phyloP scores from a whole-genome alignment of 1,140 invertebrate species.

The Drosophila setifemur region DNA sequence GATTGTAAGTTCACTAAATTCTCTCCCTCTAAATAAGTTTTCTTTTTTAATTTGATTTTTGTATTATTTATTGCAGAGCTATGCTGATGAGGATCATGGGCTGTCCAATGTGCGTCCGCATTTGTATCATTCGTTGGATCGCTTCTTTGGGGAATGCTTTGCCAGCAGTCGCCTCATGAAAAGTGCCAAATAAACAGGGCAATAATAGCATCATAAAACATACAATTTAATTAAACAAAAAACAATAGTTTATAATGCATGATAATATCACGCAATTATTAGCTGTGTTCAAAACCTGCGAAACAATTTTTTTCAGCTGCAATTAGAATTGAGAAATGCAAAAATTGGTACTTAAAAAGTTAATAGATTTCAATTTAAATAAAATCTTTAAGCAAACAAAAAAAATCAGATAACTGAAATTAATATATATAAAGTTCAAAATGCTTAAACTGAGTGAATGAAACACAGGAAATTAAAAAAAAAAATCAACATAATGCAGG shows the following conservation, averaged over 20 bases:
- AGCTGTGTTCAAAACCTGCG: conserved; percentile 16
- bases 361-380: conserved; percentile 45
- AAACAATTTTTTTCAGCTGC: conserved; percentile 28
- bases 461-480: conserved; percentile 23
- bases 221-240: not conserved
- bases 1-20: conserved; percentile 86
- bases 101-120: conserved; percentile 90
- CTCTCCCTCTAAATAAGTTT: no score
- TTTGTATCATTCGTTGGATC: conserved; percentile 94
- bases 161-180: conserved; percentile 66
- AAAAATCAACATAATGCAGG: conserved; percentile 58
- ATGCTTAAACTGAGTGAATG: conserved; percentile 55
- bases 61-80: conserved; percentile 87
- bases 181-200: conserved; percentile 57
- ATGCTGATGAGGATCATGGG: conserved; percentile 96
- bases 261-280: conserved; percentile 27
- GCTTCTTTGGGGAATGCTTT: conserved; percentile 92
- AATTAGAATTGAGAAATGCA: conserved; percentile 17
- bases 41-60: no score
- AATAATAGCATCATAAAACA: conserved; percentile 13
- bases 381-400: conserved; percentile 20
- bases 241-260: not conserved
- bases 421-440: conserved; percentile 19
- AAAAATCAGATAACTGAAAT: conserved; percentile 17
- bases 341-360: conserved; percentile 68